Conservation (phyloP, 1,140 invertebrate species). For the Camponotus floridanus region DNA sequence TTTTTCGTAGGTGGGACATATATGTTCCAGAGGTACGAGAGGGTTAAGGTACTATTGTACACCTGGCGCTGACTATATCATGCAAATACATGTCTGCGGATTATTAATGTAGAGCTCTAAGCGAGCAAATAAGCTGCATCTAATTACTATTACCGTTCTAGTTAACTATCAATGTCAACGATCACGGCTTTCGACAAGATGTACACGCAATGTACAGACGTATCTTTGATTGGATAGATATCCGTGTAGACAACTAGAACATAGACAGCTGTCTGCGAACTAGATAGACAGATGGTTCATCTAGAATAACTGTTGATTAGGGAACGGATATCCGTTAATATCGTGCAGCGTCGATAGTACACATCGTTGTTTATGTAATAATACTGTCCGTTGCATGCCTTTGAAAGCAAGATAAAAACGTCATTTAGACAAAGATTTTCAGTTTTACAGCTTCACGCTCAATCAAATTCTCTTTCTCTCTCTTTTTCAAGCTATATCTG, state of each 20-base stretch:
- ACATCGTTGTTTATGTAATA: background rate
- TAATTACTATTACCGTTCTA: constrained; percentile 54
- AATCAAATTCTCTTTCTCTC: background rate
- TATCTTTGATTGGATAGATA: constrained; percentile 58
- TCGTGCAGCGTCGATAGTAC: background rate
- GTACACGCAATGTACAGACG: constrained; percentile 14
- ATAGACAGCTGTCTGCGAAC: background rate
- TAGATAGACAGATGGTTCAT: constrained; percentile 58
- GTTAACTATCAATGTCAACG: constrained; percentile 51
- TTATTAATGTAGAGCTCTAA: constrained; percentile 49
- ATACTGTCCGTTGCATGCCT: background rate
- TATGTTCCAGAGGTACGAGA: too few species aligned
- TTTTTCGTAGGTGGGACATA: too few species aligned
- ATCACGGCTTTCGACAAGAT: constrained; percentile 43
- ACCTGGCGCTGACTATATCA: background rate
- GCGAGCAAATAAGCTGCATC: constrained; percentile 49
- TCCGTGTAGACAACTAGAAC: constrained; percentile 34
- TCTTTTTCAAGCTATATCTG: background rate
- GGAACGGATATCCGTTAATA: constrained; percentile 38
- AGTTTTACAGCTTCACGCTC: background rate
- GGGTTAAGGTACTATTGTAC: background rate
- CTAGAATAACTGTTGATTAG: constrained; percentile 63
- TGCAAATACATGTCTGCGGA: constrained; percentile 20
- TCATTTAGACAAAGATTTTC: background rate
- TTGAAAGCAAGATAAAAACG: background rate